phyloP scores from a whole-genome alignment of 2,797 vertebrate species.

The Darevskia nairensis region DNA sequence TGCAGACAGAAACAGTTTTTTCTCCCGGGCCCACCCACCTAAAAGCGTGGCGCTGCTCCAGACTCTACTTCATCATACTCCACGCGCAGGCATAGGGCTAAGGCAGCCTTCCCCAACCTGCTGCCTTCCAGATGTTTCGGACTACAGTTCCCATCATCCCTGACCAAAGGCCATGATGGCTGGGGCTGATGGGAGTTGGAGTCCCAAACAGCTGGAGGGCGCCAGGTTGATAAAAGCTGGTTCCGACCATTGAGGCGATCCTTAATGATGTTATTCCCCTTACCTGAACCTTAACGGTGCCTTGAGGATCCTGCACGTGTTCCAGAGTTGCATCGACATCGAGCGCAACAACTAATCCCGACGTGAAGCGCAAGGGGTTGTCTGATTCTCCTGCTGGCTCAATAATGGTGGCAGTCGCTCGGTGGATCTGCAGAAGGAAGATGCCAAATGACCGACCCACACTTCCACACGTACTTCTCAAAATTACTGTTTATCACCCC shows the following conservation, averaged over 20 bases:
- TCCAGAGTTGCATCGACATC: conserved; percentile 95
- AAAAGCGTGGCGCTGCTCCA: too few relatives aligned
- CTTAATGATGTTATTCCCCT: background rate
- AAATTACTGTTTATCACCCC: background rate
- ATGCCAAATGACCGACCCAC: background rate
- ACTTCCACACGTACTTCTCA: too few relatives aligned
- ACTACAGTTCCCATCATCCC: too few relatives aligned
- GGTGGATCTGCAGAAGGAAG: conserved; percentile 84
- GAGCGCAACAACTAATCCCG: conserved; percentile 92
- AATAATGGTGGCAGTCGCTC: conserved; percentile 90
- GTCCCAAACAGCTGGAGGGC: background rate
- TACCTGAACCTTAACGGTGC: conserved; percentile 93
- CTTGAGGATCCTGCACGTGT: conserved; percentile 92
- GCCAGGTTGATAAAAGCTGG: background rate
- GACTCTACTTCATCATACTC: too few relatives aligned
- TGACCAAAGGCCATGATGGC: too few relatives aligned
- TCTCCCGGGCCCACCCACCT: too few relatives aligned
- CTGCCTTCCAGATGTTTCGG: too few relatives aligned
- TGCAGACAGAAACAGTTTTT: too few relatives aligned
- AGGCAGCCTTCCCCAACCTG: too few relatives aligned
- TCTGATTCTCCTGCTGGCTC: conserved; percentile 96
- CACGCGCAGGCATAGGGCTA: too few relatives aligned
- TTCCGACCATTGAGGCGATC: too few relatives aligned
- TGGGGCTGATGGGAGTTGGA: too few relatives aligned
- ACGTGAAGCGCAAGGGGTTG: conserved; percentile 92